Percentiles rank a stretch among this genome's conserved stretches.
Evolutionary conservation across 2,113 vertebrate genomes (phyloP).

Genomic region (Hippoglossus stenolepis): DNA sequence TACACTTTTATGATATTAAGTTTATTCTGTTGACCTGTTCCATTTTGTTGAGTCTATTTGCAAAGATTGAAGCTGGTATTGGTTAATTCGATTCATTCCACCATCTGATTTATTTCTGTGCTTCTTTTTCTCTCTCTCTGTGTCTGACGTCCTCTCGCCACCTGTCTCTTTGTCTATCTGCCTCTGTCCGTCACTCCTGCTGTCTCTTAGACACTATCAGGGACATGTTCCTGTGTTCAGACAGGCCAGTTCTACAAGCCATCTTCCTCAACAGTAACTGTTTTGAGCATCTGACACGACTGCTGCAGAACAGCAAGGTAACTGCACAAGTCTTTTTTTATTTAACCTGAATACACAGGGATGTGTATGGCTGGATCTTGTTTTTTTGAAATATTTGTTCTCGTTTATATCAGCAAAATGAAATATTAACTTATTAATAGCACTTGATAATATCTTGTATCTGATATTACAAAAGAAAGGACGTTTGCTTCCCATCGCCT

Average conservation of each 20-base stretch:
- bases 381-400: too few species aligned
- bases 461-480: too few species aligned
- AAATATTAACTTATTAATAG: too few species aligned
- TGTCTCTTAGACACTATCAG: constrained; percentile 90
- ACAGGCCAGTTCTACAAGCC: constrained; percentile 96
- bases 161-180: not conserved
- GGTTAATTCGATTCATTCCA: not conserved
- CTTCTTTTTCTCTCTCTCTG: not conserved
- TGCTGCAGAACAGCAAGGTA: constrained; percentile 99
- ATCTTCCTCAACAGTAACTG: constrained; percentile 99
- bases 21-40: too few species aligned
- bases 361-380: not conserved
- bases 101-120: not conserved
- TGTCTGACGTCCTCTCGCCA: not conserved
- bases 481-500: too few species aligned
- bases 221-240: constrained; percentile 96
- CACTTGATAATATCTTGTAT: too few species aligned
- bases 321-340: not conserved
- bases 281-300: constrained; percentile 95
- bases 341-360: not conserved
- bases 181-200: not conserved
- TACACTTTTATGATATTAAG: not conserved
- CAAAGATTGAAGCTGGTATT: not conserved
- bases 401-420: not conserved
- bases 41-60: not conserved